These are phyloP conservation scores for Hypanus sabinus DNA, from an alignment of 2,113 vertebrate species.

Conservation along the genomic window DNA sequence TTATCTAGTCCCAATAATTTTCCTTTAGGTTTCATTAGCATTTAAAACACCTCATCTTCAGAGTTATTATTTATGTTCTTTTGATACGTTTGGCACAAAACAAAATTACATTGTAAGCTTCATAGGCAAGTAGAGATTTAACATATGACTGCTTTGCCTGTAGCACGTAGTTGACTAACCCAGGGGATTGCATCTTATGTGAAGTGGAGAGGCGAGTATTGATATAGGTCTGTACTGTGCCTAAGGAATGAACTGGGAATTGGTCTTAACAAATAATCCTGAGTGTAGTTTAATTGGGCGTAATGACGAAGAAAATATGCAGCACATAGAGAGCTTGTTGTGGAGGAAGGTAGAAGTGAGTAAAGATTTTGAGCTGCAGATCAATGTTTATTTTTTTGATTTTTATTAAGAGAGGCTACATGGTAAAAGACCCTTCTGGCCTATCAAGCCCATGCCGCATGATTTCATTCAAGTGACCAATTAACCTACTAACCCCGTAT, in stretches of 20 bases:
- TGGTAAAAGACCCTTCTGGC: no score
- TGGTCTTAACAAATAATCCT: background rate
- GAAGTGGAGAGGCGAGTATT: background rate
- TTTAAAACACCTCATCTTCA: background rate
- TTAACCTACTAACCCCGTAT: no score
- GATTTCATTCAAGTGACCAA: no score
- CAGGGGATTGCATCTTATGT: background rate
- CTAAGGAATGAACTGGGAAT: background rate
- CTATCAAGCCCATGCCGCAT: no score
- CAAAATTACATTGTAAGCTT: background rate
- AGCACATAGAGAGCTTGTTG: background rate
- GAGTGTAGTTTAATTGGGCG: background rate
- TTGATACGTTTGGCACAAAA: background rate
- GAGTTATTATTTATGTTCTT: background rate
- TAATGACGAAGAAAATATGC: background rate
- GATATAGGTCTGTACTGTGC: background rate
- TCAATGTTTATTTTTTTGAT: no score
- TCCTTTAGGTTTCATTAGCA: background rate
- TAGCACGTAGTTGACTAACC: background rate
- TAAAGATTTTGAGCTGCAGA: background rate
- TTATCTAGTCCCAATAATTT: background rate
- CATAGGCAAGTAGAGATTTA: background rate
- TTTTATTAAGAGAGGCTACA: no score
- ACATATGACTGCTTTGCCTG: background rate
- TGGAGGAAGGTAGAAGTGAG: background rate